Evolutionary conservation across 2,888 invertebrate genomes (phyloP).

Genomic region (Morpho achilles): DNA sequence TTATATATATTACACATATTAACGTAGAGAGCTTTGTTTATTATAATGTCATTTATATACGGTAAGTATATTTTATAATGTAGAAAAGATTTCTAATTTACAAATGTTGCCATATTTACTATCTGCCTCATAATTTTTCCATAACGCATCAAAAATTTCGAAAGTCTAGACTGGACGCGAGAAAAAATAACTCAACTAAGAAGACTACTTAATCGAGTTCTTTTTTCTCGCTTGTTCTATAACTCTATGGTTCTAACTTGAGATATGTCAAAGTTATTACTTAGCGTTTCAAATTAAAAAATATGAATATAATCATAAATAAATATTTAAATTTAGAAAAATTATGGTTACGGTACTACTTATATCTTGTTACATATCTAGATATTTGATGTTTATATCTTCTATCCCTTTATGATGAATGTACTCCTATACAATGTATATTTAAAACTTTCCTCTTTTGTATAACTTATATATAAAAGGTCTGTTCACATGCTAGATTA

Average conservation of each 20-base stretch:
- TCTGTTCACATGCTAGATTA: conserved; percentile 30
- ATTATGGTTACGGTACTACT: conserved; percentile 9
- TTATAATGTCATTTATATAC: no score
- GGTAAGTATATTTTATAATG: no score
- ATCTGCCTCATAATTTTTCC: no score
- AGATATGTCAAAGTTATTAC: neutral
- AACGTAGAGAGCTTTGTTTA: no score
- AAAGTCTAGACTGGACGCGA: no score
- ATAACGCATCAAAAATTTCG: no score
- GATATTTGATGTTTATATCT: conserved; percentile 41
- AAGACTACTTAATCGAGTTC: no score
- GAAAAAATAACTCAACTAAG: no score
- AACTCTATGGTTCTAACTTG: neutral
- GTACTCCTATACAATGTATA: conserved; percentile 40
- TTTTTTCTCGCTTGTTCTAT: no score
- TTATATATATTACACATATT: no score
- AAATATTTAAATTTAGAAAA: neutral
- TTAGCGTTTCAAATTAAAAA: conserved; percentile 3
- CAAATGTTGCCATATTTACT: no score
- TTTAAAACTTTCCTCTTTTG: conserved; percentile 48
- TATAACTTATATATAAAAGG: conserved; percentile 36
- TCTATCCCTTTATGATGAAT: conserved; percentile 47
- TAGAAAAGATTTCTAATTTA: no score
- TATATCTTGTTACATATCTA: conserved; percentile 27
- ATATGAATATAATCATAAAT: neutral